Percentiles rank a stretch among this genome's conserved stretches.
phyloP scores from a whole-genome alignment of 2,113 vertebrate genomes.

The Lucifuga dentata region DNA sequence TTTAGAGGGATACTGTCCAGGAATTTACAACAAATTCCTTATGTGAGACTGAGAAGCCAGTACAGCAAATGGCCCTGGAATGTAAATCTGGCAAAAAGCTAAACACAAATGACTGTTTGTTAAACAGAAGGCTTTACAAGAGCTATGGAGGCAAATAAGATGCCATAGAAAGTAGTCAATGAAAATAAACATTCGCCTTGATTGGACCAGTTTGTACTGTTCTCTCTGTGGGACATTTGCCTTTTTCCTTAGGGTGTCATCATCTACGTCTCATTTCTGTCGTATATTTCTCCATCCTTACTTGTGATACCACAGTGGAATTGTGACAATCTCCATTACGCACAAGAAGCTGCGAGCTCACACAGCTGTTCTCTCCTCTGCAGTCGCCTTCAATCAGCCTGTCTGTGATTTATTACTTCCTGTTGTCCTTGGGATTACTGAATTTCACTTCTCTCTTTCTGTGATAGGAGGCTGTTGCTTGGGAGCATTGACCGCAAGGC shows the following conservation, averaged over 20 bases:
- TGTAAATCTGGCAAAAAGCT: slow-evolving; percentile 9
- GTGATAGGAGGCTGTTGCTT: slow-evolving; percentile 37
- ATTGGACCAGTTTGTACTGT: slow-evolving; percentile 43
- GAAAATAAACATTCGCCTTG: slow-evolving; percentile 51
- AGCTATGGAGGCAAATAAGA: neutral
- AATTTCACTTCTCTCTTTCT: slow-evolving; percentile 24
- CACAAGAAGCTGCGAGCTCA: slow-evolving; percentile 25
- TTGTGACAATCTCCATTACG: slow-evolving; percentile 38
- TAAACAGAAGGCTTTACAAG: neutral
- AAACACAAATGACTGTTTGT: slow-evolving; percentile 6
- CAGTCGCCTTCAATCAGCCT: slow-evolving; percentile 50
- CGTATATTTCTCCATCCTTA: slow-evolving; percentile 33
- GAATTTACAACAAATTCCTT: slow-evolving; percentile 9
- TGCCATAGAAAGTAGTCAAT: slow-evolving; percentile 19
- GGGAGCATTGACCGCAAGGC: slow-evolving; percentile 54
- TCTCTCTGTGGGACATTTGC: slow-evolving; percentile 31
- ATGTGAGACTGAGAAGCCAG: slow-evolving; percentile 13
- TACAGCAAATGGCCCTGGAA: neutral
- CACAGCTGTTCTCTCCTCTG: slow-evolving; percentile 64
- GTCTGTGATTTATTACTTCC: slow-evolving; percentile 73
- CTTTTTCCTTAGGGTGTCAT: slow-evolving; percentile 59
- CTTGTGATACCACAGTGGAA: slow-evolving; percentile 50
- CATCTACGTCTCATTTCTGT: slow-evolving; percentile 43
- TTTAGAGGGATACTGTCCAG: neutral
- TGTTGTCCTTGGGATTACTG: slow-evolving; percentile 43